Evolutionary conservation across 2,888 invertebrate species (phyloP), one percentile per base, ranked within the genome.

Genomic region (Thyatira batis): DNA sequence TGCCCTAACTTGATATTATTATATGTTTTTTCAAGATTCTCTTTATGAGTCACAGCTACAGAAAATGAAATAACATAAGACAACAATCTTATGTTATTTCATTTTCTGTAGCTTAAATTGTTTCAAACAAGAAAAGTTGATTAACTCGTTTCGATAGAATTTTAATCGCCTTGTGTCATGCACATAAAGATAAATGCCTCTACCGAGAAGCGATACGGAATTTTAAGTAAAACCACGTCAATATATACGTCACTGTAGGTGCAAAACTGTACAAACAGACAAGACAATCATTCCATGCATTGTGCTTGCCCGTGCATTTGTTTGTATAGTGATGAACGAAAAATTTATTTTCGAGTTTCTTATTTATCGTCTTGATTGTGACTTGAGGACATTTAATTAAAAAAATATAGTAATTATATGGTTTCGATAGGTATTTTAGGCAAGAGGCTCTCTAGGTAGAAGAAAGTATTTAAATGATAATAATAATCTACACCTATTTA

Each of bases 191-290:
- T 23, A 6, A 23, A 23, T 23, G 6, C 23, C 6, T 17, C 2
- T 6, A 1, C 3, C 23, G 1, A 17, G 17, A 8, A 17, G 8
- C 17, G 6, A 39, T 17, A n/a, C 1, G 17, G 17, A 17, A 17
- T 17, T 39, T 39, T 39, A 17, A 17, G 39, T 39, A 39, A 17
- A 8, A 17, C 17, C 17, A 8, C 39, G 39, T 48, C 17, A 17
- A 10, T 48, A n/a, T 49, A 27, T 25, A 52, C 39, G 53, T 51
- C 11, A 43, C 4, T 23, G 20, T n/a, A 27, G 33, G 48, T 52
- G 52, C 20, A 52, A 48, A 52, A 39, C 48, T 52, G 52, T 33
- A 33, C 39, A 52, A 48, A 48, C 20, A 48, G 13, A 28, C 27
- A 25, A n/a, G 5, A 27, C 27, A 20, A 48, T 9, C 48, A 13